Base-by-base conservation (phyloP, 2,797 vertebrate species). In the Pseudochirops cupreus region DNA sequence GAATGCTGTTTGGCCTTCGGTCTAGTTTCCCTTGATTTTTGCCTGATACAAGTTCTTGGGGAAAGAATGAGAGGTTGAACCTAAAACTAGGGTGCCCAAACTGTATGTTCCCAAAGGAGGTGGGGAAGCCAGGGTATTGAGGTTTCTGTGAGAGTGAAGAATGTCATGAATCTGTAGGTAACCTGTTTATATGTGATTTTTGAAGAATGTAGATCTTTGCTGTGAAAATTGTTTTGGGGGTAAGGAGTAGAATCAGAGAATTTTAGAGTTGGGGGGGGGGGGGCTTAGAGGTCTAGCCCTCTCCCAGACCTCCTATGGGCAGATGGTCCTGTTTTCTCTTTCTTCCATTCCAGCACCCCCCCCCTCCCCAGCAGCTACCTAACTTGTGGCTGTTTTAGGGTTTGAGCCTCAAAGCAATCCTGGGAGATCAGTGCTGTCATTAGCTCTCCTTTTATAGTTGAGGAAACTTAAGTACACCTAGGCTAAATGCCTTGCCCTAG, bases 41-140 rank as follows among this genome's bases (percentile, higher is more conserved):
- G 52, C 62, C 28, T 0, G 95, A 96, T 95, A 91, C 57, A 33
- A 29, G 92, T 91, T 87, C 90, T 91, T 53, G 89, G 97, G 58
- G 56, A 97, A 96, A 93, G 92, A 97, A 92, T 57, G 93, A 46
- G 74, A 82, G 91, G 95, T 57, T 97, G 95, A 96, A 92, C 91
- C 90, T 95, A 87, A 94, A 94, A 93, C 94, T 46, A 62, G 92
- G 91, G 67, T 50, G 56, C 91, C 91, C 96, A 96, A 95, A 93
- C 93, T 56, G 67, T 62, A 28, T 92, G 62, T 56, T 96, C 96
- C 92, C 90, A 94, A 46, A 92, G 18, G 91, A 94, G 94, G 93
- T 93, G 1, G 91, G 94, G 90, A 96, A 94, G 96, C 92, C 93
- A 93, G 53, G 95, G 46, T 14, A 1, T 57, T 59, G 53, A 26